phyloP scores from a whole-genome alignment of 2,888 invertebrate species.

The Dynastes maya region DNA sequence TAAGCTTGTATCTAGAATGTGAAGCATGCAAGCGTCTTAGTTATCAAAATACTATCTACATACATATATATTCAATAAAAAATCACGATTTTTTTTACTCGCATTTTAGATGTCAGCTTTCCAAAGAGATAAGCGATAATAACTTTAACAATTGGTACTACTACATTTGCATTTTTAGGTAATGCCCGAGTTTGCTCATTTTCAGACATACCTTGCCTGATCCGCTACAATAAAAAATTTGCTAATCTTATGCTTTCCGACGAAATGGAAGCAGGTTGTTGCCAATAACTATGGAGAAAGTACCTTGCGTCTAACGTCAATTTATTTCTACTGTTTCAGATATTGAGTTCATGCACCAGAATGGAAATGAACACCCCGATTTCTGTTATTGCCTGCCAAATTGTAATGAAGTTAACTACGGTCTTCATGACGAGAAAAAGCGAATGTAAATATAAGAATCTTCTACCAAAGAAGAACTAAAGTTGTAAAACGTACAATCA shows the following conservation, averaged over 20 bases:
- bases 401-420: conserved; percentile 39
- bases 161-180: conserved; percentile 12
- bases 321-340: conserved; percentile 29
- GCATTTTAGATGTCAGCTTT: too few species aligned
- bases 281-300: neutral
- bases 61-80: too few species aligned
- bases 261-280: conserved; percentile 38
- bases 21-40: too few species aligned
- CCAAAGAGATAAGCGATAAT: too few species aligned
- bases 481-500: too few species aligned
- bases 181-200: conserved; percentile 22
- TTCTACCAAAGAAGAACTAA: neutral
- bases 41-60: too few species aligned
- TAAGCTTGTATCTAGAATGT: too few species aligned
- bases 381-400: conserved; percentile 46
- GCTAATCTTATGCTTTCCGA: conserved; percentile 42
- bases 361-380: conserved; percentile 1
- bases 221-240: conserved; percentile 16
- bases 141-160: too few species aligned
- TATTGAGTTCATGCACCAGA: conserved; percentile 19
- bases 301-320: neutral
- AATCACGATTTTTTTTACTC: too few species aligned
- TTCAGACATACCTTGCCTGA: conserved; percentile 27
- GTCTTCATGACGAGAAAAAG: conserved; percentile 19
- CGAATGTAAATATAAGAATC: conserved; percentile 21